Conservation (phyloP, 2,113 vertebrate species). For the Tamias sibiricus region DNA sequence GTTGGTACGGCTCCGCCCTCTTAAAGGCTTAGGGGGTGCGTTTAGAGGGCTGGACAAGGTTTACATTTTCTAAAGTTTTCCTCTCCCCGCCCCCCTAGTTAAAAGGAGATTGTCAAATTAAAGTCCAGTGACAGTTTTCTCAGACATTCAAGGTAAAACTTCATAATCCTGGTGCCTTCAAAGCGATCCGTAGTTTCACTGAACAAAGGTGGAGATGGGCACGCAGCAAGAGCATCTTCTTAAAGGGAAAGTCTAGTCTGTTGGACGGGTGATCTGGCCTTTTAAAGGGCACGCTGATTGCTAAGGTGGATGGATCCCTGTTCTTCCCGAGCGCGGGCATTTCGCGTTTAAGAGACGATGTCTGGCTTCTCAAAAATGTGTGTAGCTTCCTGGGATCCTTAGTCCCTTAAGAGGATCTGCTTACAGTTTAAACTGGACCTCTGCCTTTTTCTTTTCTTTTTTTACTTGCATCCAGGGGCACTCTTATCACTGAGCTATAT, state of each 20-base stretch:
- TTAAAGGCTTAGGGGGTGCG: conserved; percentile 55
- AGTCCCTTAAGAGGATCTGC: not conserved
- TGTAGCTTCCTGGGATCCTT: not conserved
- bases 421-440: not conserved
- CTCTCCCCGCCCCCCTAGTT: fast-evolving
- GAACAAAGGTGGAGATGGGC: not conserved
- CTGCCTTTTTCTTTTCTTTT: not conserved
- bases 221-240: not conserved
- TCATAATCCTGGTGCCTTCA: not conserved
- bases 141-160: not conserved
- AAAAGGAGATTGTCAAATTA: not conserved
- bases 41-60: not conserved
- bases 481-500: not conserved
- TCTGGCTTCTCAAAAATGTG: not conserved
- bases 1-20: not conserved
- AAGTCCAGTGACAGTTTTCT: not conserved
- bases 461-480: not conserved
- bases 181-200: not conserved
- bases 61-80: not conserved
- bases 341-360: not conserved
- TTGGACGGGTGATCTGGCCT: not conserved
- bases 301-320: not conserved
- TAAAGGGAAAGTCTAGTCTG: conserved; percentile 41
- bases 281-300: not conserved
- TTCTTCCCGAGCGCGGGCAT: not conserved